Evolutionary conservation across 2,888 invertebrate species (phyloP).

Genomic region (Entomobrya proxima): DNA sequence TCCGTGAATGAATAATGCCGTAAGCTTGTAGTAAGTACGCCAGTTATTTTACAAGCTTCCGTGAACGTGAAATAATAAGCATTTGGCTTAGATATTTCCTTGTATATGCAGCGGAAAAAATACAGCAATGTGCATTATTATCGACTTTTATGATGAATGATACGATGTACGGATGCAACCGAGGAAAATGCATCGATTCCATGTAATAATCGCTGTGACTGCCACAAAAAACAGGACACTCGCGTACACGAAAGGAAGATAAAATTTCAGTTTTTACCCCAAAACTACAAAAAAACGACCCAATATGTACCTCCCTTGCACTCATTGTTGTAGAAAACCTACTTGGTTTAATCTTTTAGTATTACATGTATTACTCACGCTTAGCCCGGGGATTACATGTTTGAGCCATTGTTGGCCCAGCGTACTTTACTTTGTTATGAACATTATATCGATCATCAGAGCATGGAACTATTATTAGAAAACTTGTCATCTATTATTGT

Average conservation of each 20-base stretch:
- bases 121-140: constrained; percentile 22
- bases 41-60: background rate
- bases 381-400: constrained; percentile 59
- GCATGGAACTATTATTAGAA: constrained; percentile 41
- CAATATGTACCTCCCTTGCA: constrained; percentile 11
- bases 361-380: constrained; percentile 37
- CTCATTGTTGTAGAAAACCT: constrained; percentile 8
- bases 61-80: background rate
- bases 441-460: constrained; percentile 33
- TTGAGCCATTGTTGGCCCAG: constrained; percentile 46
- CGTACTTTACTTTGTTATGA: constrained; percentile 50
- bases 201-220: constrained; percentile 42
- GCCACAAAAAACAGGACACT: constrained; percentile 1
- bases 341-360: constrained; percentile 11
- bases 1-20: constrained; percentile 14
- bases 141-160: constrained; percentile 42
- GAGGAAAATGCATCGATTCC: constrained; percentile 35
- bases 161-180: constrained; percentile 45
- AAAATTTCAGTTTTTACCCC: constrained; percentile 56
- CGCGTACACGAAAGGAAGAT: constrained; percentile 3
- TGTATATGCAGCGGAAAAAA: background rate
- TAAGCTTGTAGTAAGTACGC: constrained; percentile 24
- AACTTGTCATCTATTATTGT: constrained; percentile 57
- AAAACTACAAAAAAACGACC: constrained; percentile 41
- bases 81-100: background rate